Evolutionary conservation across 2,113 vertebrate species (phyloP).

Genomic region (Lepidothrix coronata): DNA sequence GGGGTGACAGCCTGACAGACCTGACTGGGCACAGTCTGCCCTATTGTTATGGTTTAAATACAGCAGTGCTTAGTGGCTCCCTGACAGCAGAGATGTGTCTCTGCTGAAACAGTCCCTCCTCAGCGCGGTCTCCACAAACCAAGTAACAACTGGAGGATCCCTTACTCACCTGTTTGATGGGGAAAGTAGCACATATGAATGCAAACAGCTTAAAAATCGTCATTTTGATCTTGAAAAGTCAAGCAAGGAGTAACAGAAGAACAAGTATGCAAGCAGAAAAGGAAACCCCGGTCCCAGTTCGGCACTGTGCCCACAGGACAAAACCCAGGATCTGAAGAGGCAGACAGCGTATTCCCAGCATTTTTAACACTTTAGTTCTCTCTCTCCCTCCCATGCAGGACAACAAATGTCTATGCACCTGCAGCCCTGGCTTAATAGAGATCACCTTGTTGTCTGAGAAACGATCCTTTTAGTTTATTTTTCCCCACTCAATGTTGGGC

Average conservation of each 20-base stretch:
- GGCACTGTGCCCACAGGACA: rapidly evolving
- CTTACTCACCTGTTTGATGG: background rate
- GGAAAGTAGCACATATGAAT: background rate
- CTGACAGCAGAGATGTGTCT: background rate
- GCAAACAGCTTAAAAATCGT: background rate
- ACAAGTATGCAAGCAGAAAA: background rate
- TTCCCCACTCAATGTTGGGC: background rate
- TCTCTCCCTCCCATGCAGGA: background rate
- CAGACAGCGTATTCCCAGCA: rapidly evolving
- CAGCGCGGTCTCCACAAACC: background rate
- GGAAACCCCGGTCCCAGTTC: background rate
- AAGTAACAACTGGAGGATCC: background rate
- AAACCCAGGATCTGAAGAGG: background rate
- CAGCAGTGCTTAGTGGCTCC: rapidly evolving
- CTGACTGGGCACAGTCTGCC: background rate
- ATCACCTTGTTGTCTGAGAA: background rate
- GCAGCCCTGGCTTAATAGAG: background rate
- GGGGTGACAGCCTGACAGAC: background rate
- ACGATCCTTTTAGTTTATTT: rapidly evolving
- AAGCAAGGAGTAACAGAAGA: background rate
- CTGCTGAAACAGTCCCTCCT: background rate
- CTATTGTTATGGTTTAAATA: background rate
- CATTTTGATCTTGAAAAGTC: background rate
- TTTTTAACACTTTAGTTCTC: background rate
- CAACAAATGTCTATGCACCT: background rate